Evolutionary conservation across 2,113 vertebrate genomes (phyloP).

Genomic region (Dasyprocta punctata): DNA sequence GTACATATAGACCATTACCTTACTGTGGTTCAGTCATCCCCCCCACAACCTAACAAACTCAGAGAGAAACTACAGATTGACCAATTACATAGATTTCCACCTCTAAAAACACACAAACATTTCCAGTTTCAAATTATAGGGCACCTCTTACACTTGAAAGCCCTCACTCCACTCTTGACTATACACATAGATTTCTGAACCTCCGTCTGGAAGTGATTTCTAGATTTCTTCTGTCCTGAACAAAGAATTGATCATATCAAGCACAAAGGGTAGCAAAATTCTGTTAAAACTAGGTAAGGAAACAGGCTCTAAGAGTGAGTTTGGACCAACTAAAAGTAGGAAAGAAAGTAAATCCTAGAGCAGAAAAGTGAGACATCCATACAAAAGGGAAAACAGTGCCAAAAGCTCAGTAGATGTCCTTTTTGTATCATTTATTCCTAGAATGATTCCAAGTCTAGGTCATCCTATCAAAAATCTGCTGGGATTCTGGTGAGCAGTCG

Average conservation of each 20-base stretch:
- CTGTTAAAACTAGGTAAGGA: not conserved
- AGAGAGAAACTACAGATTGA: not conserved
- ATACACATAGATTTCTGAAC: not conserved
- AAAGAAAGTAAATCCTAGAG: not conserved
- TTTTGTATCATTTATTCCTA: not conserved
- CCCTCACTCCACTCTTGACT: not conserved
- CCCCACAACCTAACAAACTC: not conserved
- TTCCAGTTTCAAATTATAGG: not conserved
- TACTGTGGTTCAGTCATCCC: not conserved
- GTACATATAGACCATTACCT: not conserved
- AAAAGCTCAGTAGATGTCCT: not conserved
- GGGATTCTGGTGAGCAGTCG: not conserved
- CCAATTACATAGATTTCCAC: not conserved
- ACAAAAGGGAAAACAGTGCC: not conserved
- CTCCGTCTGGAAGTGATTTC: not conserved
- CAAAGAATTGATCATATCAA: not conserved
- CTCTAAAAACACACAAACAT: not conserved
- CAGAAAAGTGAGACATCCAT: rapidly evolving
- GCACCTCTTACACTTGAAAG: not conserved
- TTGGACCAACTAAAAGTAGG: not conserved
- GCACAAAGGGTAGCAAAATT: not conserved
- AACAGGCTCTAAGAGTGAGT: not conserved
- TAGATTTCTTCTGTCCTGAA: not conserved
- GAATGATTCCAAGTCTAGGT: not conserved
- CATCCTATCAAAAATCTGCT: not conserved